These are phyloP conservation scores for Lochmaea crataegi DNA, from an alignment of 2,888 invertebrate species.

Conservation along the genomic window DNA sequence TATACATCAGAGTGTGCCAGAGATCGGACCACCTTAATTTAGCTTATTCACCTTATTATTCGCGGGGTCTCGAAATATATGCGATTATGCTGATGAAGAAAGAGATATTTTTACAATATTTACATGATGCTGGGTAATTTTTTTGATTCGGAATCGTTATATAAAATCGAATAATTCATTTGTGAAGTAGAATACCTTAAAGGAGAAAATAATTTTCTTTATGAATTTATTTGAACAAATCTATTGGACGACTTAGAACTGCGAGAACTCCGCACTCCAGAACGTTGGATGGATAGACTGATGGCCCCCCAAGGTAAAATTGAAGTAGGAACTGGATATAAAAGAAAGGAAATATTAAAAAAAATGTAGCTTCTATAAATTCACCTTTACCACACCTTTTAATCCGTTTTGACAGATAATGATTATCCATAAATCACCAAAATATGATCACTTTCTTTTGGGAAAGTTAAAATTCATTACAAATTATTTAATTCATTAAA, in stretches of 20 bases:
- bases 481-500: conserved; percentile 15
- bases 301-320: too few species aligned
- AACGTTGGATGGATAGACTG: too few species aligned
- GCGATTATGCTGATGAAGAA: background rate
- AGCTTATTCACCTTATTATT: conserved; percentile 16
- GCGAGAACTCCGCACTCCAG: too few species aligned
- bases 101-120: background rate
- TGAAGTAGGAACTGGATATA: too few species aligned
- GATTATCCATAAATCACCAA: background rate
- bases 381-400: background rate
- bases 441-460: conserved; percentile 24
- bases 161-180: too few species aligned
- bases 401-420: background rate
- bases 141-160: background rate
- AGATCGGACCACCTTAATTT: conserved; percentile 23
- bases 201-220: too few species aligned
- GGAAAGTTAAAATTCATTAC: conserved; percentile 23
- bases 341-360: too few species aligned
- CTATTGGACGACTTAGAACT: too few species aligned
- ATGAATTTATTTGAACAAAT: too few species aligned
- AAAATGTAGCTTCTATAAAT: background rate
- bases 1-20: conserved; percentile 40
- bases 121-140: background rate
- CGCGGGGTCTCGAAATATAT: background rate
- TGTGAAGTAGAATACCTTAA: too few species aligned